Evolutionary conservation across 2,888 invertebrate genomes (phyloP).

Genomic region (Aspidapion aeneum): DNA sequence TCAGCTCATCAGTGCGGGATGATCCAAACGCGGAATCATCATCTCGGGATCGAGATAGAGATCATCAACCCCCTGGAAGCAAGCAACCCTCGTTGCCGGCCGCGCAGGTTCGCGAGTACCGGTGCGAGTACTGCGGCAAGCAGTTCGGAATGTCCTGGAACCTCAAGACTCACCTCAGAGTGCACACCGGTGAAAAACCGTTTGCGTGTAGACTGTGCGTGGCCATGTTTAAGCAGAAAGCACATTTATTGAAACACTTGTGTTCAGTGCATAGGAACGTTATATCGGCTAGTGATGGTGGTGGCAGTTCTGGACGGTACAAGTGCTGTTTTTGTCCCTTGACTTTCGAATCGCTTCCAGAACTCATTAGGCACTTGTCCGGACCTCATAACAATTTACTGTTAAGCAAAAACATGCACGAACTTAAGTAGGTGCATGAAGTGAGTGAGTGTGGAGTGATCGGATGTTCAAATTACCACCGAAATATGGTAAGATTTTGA

Average conservation of each 20-base stretch:
- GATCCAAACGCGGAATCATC: constrained; percentile 44
- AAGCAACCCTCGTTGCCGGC: constrained; percentile 42
- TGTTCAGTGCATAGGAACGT: constrained; percentile 88
- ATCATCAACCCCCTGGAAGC: constrained; percentile 39
- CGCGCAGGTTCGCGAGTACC: constrained; percentile 76
- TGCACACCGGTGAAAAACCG: constrained; percentile 86
- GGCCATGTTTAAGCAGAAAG: constrained; percentile 90
- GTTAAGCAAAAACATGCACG: constrained; percentile 83
- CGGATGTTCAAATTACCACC: neutral
- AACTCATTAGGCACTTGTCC: constrained; percentile 81
- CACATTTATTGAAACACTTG: constrained; percentile 81
- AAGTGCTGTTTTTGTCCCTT: constrained; percentile 87
- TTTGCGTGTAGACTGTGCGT: constrained; percentile 86
- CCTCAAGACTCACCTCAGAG: constrained; percentile 82
- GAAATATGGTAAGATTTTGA: neutral
- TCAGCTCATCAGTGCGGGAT: neutral
- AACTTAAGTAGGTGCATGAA: constrained; percentile 40
- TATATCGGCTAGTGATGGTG: constrained; percentile 77
- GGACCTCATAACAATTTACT: constrained; percentile 86
- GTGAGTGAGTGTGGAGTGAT: constrained; percentile 29
- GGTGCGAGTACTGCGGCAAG: constrained; percentile 86
- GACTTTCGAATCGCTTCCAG: constrained; percentile 81
- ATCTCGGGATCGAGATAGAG: constrained; percentile 30
- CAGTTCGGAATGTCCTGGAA: constrained; percentile 94
- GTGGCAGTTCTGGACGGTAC: constrained; percentile 68